Evolutionary conservation across 2,797 vertebrate species (phyloP).

Genomic region (Gymnoscopelus microlampas): DNA sequence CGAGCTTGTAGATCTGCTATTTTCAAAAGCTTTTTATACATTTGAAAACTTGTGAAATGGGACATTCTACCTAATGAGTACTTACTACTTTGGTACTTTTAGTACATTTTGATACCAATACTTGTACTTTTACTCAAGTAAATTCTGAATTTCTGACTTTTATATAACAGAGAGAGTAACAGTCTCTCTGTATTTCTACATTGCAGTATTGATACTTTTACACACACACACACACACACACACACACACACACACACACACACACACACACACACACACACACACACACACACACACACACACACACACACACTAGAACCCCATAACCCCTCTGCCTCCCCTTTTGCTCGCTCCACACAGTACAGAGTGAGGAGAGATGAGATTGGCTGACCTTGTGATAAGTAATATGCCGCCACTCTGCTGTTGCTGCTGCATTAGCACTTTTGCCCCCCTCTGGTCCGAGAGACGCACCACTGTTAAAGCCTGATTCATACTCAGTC

Average conservation of each 20-base stretch:
- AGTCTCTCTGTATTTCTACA: too few species aligned
- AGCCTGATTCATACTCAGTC: too few species aligned
- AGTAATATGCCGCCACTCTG: constrained; percentile 70
- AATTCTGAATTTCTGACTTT: too few species aligned
- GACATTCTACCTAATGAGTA: too few species aligned
- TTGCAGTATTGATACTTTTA: neutral
- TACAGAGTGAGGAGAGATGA: constrained; percentile 62
- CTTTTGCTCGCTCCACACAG: constrained; percentile 34
- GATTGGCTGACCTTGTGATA: constrained; percentile 80
- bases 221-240: neutral
- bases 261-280: constrained; percentile 13
- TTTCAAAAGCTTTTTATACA: too few species aligned
- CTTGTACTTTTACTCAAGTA: too few species aligned
- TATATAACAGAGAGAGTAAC: too few species aligned
- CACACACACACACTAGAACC: constrained; percentile 4
- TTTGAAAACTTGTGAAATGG: too few species aligned
- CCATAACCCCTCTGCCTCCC: constrained; percentile 4
- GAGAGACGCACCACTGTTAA: constrained; percentile 33
- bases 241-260: neutral
- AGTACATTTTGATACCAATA: too few species aligned
- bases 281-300: constrained; percentile 25
- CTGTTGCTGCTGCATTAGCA: constrained; percentile 72
- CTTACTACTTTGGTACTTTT: too few species aligned
- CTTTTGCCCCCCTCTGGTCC: constrained; percentile 60
- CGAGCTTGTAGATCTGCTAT: too few species aligned